phyloP scores from a whole-genome alignment of 2,113 vertebrate genomes.

The Fregata magnificens region DNA sequence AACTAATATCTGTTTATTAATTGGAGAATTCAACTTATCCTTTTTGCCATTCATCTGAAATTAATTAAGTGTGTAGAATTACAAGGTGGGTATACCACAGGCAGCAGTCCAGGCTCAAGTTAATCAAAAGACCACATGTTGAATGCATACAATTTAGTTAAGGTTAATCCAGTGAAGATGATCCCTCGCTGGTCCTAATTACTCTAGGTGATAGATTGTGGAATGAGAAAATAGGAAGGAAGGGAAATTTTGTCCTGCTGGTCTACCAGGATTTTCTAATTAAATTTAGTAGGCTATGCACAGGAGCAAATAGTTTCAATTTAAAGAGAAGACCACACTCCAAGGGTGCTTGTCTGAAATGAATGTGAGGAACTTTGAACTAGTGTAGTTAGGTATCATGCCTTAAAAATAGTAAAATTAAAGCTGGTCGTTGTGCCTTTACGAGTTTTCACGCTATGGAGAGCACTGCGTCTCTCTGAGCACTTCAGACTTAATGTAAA shows the following conservation, averaged over 20 bases:
- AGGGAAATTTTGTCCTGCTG: slow-evolving; percentile 80
- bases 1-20: slow-evolving; percentile 76
- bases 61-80: slow-evolving; percentile 86
- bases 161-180: slow-evolving; percentile 87
- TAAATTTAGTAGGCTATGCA: slow-evolving; percentile 86
- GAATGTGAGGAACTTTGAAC: not conserved
- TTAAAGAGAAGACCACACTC: slow-evolving; percentile 73
- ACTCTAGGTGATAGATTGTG: slow-evolving; percentile 83
- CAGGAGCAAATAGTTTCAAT: slow-evolving; percentile 85
- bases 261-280: slow-evolving; percentile 87
- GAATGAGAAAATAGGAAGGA: slow-evolving; percentile 84
- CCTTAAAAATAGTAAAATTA: not conserved
- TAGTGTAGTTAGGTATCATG: not conserved
- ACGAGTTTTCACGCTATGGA: rapidly evolving
- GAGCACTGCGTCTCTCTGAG: not conserved
- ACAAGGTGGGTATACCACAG: slow-evolving; percentile 80
- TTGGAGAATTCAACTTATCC: slow-evolving; percentile 73
- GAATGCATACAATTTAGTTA: slow-evolving; percentile 84
- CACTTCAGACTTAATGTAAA: not conserved
- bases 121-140: slow-evolving; percentile 88
- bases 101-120: slow-evolving; percentile 78
- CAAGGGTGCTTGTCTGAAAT: slow-evolving; percentile 43
- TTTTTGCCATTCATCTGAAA: slow-evolving; percentile 83
- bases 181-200: slow-evolving; percentile 83
- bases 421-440: not conserved